Percentiles rank a stretch among this genome's conserved stretches.
These are phyloP conservation scores for Urosaurus nigricauda DNA, from an alignment of 2,797 vertebrate genomes.

Conservation along the genomic window DNA sequence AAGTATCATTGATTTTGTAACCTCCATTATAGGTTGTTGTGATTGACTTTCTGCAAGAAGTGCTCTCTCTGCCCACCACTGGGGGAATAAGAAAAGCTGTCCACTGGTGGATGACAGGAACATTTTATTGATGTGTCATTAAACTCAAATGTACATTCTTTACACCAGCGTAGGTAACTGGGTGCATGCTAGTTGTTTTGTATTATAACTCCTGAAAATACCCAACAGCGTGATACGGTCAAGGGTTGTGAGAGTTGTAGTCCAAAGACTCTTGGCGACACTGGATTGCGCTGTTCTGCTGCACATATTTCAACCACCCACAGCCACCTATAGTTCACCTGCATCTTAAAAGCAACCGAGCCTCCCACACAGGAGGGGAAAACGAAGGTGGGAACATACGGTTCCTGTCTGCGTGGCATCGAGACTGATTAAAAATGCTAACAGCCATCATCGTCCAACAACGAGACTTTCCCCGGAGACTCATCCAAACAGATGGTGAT, in stretches of 20 bases:
- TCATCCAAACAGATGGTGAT: constrained; percentile 86
- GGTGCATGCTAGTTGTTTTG: neutral
- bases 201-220: neutral
- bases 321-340: constrained; percentile 44
- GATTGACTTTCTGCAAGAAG: neutral
- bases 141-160: neutral
- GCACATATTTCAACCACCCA: neutral
- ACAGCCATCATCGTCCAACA: constrained; percentile 85
- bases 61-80: too few species aligned
- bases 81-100: too few species aligned
- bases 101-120: neutral
- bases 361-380: constrained; percentile 62
- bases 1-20: too few species aligned
- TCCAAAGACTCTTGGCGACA: neutral
- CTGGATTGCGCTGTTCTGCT: neutral
- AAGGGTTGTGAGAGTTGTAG: neutral
- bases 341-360: constrained; percentile 61
- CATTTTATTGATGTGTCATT: neutral
- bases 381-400: constrained; percentile 81
- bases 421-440: constrained; percentile 87
- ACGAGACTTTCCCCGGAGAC: constrained; percentile 82
- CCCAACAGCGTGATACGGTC: neutral
- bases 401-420: constrained; percentile 81
- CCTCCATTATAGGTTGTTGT: neutral
- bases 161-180: neutral